A percentile compares a stretch with the other conserved stretches of the same genome.
phyloP scores from a whole-genome alignment of 2,797 vertebrate genomes.

The Telmatherina bonti region DNA sequence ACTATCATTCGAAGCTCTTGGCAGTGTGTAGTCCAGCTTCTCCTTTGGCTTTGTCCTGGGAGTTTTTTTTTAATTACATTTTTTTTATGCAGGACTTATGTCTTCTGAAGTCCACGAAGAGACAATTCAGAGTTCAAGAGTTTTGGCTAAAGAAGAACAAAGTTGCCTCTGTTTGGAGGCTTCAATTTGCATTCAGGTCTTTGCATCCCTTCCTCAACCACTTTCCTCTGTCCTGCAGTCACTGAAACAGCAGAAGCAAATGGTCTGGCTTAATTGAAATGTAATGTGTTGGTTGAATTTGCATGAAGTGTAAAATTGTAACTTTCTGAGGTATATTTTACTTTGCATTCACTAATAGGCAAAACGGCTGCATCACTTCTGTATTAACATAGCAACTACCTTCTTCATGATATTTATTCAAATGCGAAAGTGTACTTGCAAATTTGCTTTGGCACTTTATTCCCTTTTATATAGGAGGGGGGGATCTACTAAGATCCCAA shows the following conservation, averaged over 20 bases:
- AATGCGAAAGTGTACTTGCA: constrained; percentile 19
- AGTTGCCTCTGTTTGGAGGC: constrained; percentile 36
- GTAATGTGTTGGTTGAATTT: constrained; percentile 15
- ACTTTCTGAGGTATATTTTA: constrained; percentile 21
- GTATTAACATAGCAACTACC: constrained; percentile 1
- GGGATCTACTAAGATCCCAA: too few relatives aligned
- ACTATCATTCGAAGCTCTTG: constrained; percentile 40
- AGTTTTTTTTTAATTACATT: constrained; percentile 5
- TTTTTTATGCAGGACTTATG: constrained; percentile 37
- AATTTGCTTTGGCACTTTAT: constrained; percentile 7
- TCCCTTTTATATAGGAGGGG: too few relatives aligned
- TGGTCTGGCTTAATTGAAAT: constrained; percentile 27
- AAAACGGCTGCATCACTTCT: neutral
- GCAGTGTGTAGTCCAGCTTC: constrained; percentile 22
- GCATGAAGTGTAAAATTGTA: constrained; percentile 3
- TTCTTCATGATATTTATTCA: constrained; percentile 20
- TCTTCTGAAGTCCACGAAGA: constrained; percentile 47
- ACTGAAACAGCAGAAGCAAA: constrained; percentile 14
- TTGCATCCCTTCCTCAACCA: constrained; percentile 13
- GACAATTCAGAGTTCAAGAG: constrained; percentile 46
- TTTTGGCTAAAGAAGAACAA: constrained; percentile 24
- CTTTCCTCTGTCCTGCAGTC: constrained; percentile 31
- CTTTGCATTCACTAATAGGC: constrained; percentile 19
- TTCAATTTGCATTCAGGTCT: constrained; percentile 50
- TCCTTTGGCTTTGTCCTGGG: constrained; percentile 42